A percentile compares a stretch with the other conserved stretches of the same genome.
phyloP scores from a whole-genome alignment of 2,888 invertebrate genomes.

The Drosophila tanythrix region DNA sequence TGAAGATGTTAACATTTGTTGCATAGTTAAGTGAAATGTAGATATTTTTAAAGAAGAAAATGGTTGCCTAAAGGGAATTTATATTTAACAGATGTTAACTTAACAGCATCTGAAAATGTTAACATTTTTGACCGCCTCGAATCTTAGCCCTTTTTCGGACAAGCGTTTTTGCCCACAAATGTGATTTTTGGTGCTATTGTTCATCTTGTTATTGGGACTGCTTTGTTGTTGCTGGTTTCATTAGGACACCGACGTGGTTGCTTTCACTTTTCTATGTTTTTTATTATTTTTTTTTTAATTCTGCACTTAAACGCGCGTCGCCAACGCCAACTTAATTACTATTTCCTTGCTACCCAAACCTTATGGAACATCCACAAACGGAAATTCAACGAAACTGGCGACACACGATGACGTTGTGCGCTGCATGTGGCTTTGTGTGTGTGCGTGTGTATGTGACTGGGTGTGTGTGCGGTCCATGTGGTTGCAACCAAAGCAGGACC shows the following conservation, averaged over 20 bases:
- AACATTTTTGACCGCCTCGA: background rate
- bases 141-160: background rate
- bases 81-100: background rate
- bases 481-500: constrained; percentile 81
- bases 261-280: constrained; percentile 1
- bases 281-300: constrained; percentile 32
- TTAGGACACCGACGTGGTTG: constrained; percentile 43
- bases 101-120: background rate
- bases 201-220: background rate
- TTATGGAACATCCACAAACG: constrained; percentile 14
- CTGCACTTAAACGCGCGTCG: constrained; percentile 52
- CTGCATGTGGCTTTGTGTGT: constrained; percentile 16
- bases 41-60: too few species aligned
- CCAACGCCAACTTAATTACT: constrained; percentile 78
- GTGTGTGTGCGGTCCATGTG: constrained; percentile 45
- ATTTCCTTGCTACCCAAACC: constrained; percentile 57
- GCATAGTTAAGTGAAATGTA: too few species aligned
- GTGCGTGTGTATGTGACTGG: constrained; percentile 14
- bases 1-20: too few species aligned
- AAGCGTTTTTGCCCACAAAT: background rate
- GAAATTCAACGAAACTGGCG: constrained; percentile 31
- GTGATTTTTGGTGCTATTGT: background rate
- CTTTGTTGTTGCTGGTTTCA: constrained; percentile 35
- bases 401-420: constrained; percentile 33
- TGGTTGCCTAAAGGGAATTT: background rate